A percentile compares a stretch with the other conserved stretches of the same genome.
Evolutionary conservation across 2,888 invertebrate genomes (phyloP).

Genomic region (Odontothrips loti): DNA sequence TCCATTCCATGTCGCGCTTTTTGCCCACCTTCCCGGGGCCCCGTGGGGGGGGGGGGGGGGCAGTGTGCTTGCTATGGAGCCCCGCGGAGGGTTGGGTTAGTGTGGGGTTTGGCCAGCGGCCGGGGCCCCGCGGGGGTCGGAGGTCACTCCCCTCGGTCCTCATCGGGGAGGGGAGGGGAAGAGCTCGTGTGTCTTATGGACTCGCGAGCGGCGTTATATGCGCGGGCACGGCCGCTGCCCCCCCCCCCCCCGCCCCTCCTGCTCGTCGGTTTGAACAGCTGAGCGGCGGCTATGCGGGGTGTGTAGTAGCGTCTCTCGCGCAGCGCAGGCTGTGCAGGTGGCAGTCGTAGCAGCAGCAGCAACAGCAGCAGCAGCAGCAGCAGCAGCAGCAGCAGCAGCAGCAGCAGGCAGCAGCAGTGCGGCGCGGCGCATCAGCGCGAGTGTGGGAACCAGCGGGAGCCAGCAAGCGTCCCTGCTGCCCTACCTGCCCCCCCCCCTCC

Average conservation of each 20-base stretch:
- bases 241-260: neutral
- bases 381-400: neutral
- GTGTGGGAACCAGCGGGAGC: neutral
- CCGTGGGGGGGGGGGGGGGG: neutral
- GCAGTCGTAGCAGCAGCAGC: neutral
- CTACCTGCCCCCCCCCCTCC: neutral
- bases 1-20: neutral
- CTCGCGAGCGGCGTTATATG: neutral
- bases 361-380: neutral
- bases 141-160: neutral
- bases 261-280: slow-evolving; percentile 2
- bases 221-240: neutral
- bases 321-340: neutral
- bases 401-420: neutral
- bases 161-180: too few species aligned
- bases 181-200: neutral
- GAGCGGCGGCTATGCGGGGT: neutral
- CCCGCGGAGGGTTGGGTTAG: neutral
- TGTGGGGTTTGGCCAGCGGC: neutral
- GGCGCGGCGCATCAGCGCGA: neutral
- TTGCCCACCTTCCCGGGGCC: neutral
- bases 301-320: neutral
- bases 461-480: neutral
- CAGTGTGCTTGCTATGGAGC: too few species aligned
- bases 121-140: neutral